These are phyloP conservation scores for Hymenopus coronatus DNA, from an alignment of 2,888 invertebrate species.

Conservation along the genomic window DNA sequence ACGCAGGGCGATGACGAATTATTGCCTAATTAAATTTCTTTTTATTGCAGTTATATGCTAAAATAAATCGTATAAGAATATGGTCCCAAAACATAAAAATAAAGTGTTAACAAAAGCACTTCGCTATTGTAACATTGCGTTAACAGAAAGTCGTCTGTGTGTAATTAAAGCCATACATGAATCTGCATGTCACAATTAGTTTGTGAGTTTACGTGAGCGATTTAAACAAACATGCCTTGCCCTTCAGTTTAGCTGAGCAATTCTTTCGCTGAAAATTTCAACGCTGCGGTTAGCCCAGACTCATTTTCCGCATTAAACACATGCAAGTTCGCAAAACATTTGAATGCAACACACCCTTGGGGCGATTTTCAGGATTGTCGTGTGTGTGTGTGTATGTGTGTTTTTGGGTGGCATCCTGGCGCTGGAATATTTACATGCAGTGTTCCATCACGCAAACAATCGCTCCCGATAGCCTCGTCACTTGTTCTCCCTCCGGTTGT, in stretches of 20 bases:
- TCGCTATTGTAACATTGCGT: no score
- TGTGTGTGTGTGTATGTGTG: not conserved
- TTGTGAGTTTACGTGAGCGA: not conserved
- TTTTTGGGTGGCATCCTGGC: not conserved
- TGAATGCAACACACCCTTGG: not conserved
- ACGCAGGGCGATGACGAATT: no score
- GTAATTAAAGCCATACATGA: no score
- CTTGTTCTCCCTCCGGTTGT: not conserved
- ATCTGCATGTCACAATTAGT: not conserved
- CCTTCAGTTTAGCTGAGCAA: not conserved
- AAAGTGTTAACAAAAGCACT: no score
- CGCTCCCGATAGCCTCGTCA: not conserved
- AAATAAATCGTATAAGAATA: no score
- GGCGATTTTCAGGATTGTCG: not conserved
- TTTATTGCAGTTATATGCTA: no score
- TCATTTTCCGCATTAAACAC: not conserved
- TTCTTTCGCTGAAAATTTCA: not conserved
- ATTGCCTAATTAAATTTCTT: no score
- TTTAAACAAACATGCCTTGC: not conserved
- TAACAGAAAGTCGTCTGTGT: no score
- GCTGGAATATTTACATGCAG: not conserved
- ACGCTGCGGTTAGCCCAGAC: not conserved
- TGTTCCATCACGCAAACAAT: not conserved
- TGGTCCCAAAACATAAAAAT: no score
- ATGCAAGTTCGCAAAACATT: not conserved